A percentile compares a stretch with the other conserved stretches of the same genome.
These are phyloP conservation scores for Tetrao urogallus DNA, from an alignment of 2,113 vertebrate species.

Conservation along the genomic window DNA sequence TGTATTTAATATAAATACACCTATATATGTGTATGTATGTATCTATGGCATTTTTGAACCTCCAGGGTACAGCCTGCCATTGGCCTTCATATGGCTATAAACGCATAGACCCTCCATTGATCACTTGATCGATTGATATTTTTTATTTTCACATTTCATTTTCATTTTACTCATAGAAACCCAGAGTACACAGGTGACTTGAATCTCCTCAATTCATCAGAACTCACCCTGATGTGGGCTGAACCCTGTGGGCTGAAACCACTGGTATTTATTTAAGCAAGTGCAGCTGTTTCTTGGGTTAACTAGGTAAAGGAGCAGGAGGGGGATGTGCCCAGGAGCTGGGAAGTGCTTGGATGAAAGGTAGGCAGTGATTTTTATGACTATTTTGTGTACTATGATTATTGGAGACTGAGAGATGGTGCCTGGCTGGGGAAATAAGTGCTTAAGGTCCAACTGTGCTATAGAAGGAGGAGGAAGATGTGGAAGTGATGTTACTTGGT, in stretches of 20 bases:
- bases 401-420: fast-evolving
- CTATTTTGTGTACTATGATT: fast-evolving
- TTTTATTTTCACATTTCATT: not conserved
- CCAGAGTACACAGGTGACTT: not conserved
- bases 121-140: fast-evolving
- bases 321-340: fast-evolving
- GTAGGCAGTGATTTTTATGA: not conserved
- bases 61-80: not conserved
- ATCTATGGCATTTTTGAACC: not conserved
- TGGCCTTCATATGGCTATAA: not conserved
- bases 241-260: not conserved
- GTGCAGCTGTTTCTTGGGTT: fast-evolving
- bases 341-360: fast-evolving
- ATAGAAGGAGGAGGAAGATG: fast-evolving
- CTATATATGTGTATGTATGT: fast-evolving
- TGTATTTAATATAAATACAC: fast-evolving
- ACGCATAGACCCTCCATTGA: not conserved
- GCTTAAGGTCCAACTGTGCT: fast-evolving
- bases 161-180: not conserved
- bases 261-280: not conserved
- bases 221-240: not conserved
- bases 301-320: fast-evolving
- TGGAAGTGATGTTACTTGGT: not conserved
- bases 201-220: not conserved
- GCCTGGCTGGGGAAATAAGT: not conserved